A percentile compares a stretch with the other conserved stretches of the same genome.
Evolutionary conservation across 2,888 invertebrate species (phyloP).

Genomic region (Leptopilina syphax): DNA sequence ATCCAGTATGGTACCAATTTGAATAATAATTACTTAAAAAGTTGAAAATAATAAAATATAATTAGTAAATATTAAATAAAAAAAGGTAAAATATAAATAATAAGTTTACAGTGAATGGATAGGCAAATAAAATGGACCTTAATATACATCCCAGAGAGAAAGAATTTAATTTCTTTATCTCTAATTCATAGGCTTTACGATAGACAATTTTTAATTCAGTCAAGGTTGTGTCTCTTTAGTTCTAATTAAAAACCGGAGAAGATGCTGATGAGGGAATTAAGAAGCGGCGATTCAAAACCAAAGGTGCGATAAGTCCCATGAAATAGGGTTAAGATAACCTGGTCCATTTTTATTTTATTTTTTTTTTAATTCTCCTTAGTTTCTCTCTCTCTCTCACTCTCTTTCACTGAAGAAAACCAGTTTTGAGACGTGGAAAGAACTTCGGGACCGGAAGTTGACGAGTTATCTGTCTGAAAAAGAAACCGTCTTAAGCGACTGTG

Average conservation of each 20-base stretch:
- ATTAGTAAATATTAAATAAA: too few species aligned
- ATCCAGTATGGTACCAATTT: too few species aligned
- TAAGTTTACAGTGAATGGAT: too few species aligned
- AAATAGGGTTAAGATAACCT: slow-evolving; percentile 40
- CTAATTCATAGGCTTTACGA: slow-evolving; percentile 11
- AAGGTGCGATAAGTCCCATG: slow-evolving; percentile 41
- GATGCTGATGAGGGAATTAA: slow-evolving; percentile 43
- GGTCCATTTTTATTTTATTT: slow-evolving; percentile 20
- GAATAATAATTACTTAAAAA: too few species aligned
- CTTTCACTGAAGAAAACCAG: too few species aligned
- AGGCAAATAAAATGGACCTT: too few species aligned
- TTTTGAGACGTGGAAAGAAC: slow-evolving; percentile 25
- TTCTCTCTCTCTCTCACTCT: too few species aligned
- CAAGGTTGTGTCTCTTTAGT: slow-evolving; percentile 31
- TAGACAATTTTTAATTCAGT: slow-evolving; percentile 26
- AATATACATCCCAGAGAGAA: too few species aligned
- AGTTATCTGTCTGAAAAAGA: slow-evolving; percentile 51
- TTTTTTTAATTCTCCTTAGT: background rate
- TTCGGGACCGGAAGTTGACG: slow-evolving; percentile 50
- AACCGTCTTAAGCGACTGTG: slow-evolving; percentile 46
- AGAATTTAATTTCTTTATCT: background rate
- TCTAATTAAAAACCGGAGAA: slow-evolving; percentile 42
- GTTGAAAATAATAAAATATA: too few species aligned
- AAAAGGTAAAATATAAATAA: too few species aligned
- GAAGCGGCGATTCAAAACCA: slow-evolving; percentile 39